A percentile compares a stretch with the other conserved stretches of the same genome.
Evolutionary conservation across 1,140 invertebrate genomes (phyloP).

Genomic region (Drosophila tropicalis): DNA sequence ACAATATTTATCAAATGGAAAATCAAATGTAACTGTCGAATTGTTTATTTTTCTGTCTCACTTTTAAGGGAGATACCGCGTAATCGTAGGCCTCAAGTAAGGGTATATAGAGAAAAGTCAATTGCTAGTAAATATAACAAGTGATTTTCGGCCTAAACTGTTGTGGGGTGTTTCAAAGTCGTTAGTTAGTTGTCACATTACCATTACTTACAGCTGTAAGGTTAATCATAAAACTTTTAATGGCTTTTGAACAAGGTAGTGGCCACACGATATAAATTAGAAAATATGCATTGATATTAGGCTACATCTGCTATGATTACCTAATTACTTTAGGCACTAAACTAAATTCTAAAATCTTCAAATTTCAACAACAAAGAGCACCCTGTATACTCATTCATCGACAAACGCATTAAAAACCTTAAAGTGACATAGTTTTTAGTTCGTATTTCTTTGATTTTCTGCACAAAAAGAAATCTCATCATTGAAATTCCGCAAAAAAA

Average conservation of each 20-base stretch:
- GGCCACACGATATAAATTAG: background rate
- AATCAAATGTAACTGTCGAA: slow-evolving; percentile 46
- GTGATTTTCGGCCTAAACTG: too few relatives aligned
- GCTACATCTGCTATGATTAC: background rate
- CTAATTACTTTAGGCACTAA: background rate
- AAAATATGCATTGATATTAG: background rate
- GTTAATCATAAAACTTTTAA: slow-evolving; percentile 6
- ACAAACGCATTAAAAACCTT: background rate
- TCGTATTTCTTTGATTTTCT: slow-evolving; percentile 1
- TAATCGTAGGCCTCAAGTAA: background rate
- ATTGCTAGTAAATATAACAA: background rate
- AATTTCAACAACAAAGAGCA: background rate
- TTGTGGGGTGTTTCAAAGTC: background rate
- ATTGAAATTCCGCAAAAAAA: slow-evolving; percentile 29
- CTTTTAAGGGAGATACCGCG: background rate
- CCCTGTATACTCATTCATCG: slow-evolving; percentile 10
- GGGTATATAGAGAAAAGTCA: background rate
- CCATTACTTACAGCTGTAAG: background rate
- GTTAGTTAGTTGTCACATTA: background rate
- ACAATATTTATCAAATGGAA: slow-evolving; percentile 36
- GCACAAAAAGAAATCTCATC: slow-evolving; percentile 40
- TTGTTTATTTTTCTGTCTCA: slow-evolving; percentile 9
- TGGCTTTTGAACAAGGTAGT: background rate
- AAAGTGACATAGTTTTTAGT: slow-evolving; percentile 41
- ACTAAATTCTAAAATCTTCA: background rate